Evolutionary conservation across 2,113 vertebrate species (phyloP).

Genomic region (Axis porcinus): DNA sequence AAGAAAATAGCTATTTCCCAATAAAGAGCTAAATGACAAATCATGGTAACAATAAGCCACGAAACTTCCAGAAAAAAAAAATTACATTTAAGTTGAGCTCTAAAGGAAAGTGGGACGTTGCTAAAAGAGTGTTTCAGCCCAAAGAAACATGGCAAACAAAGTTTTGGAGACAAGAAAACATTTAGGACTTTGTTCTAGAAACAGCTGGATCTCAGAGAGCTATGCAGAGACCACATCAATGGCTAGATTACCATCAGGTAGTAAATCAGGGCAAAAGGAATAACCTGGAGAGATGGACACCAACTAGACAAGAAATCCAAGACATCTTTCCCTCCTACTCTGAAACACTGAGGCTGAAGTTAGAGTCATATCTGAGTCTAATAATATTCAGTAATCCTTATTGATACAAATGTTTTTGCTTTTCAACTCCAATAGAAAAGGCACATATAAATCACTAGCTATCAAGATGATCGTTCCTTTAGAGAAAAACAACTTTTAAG

Average conservation of each 20-base stretch:
- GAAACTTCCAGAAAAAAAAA: neutral
- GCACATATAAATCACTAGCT: slow-evolving; percentile 38
- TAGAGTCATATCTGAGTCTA: neutral
- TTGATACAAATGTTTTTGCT: slow-evolving; percentile 56
- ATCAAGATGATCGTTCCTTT: slow-evolving; percentile 46
- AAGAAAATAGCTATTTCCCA: neutral
- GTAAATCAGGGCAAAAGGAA: neutral
- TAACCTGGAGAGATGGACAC: neutral
- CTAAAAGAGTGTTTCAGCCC: neutral
- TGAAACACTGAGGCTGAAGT: neutral
- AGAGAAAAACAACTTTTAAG: slow-evolving; percentile 60
- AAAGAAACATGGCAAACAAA: neutral
- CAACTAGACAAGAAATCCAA: neutral
- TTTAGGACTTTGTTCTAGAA: neutral
- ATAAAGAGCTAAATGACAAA: neutral
- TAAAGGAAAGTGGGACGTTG: neutral
- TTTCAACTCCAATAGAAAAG: slow-evolving; percentile 34
- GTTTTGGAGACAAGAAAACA: neutral
- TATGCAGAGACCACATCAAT: neutral
- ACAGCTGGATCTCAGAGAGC: neutral
- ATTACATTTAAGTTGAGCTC: neutral
- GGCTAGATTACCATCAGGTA: neutral
- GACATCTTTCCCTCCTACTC: neutral
- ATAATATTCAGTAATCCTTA: slow-evolving; percentile 35
- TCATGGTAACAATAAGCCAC: neutral